A percentile compares a stretch with the other conserved stretches of the same genome.
phyloP scores from a whole-genome alignment of 2,888 invertebrate genomes.

The Lymantria dispar region DNA sequence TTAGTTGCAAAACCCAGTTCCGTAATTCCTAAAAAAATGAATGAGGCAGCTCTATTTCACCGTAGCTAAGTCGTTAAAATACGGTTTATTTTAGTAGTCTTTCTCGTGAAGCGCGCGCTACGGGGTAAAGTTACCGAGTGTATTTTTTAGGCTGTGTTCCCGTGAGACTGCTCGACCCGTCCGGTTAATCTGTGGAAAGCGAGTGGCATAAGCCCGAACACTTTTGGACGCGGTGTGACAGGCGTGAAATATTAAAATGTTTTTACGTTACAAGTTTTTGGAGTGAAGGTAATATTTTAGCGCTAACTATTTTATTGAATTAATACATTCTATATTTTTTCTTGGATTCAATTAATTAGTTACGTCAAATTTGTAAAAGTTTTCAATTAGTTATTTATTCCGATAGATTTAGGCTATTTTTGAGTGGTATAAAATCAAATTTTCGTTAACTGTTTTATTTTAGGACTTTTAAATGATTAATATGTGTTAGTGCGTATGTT shows the following conservation, averaged over 20 bases:
- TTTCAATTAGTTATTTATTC: too few species aligned
- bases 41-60: slow-evolving; percentile 37
- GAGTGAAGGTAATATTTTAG: too few species aligned
- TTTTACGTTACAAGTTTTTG: neutral
- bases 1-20: slow-evolving; percentile 21
- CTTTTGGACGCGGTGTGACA: slow-evolving; percentile 30
- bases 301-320: too few species aligned
- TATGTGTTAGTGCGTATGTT: too few species aligned
- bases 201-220: slow-evolving; percentile 25
- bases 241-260: slow-evolving; percentile 35
- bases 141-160: slow-evolving; percentile 19
- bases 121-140: slow-evolving; percentile 26
- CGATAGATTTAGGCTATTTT: too few species aligned
- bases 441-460: too few species aligned
- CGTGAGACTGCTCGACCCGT: slow-evolving; percentile 26
- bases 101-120: slow-evolving; percentile 30
- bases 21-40: slow-evolving; percentile 23
- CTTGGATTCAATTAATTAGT: too few species aligned
- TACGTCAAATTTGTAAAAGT: too few species aligned
- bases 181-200: slow-evolving; percentile 38
- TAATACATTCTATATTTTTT: too few species aligned
- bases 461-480: too few species aligned
- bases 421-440: too few species aligned
- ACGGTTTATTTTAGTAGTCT: slow-evolving; percentile 48
- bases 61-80: slow-evolving; percentile 36